These are phyloP conservation scores for Dasypolia templi DNA, from an alignment of 2,888 invertebrate genomes.

Conservation along the genomic window DNA sequence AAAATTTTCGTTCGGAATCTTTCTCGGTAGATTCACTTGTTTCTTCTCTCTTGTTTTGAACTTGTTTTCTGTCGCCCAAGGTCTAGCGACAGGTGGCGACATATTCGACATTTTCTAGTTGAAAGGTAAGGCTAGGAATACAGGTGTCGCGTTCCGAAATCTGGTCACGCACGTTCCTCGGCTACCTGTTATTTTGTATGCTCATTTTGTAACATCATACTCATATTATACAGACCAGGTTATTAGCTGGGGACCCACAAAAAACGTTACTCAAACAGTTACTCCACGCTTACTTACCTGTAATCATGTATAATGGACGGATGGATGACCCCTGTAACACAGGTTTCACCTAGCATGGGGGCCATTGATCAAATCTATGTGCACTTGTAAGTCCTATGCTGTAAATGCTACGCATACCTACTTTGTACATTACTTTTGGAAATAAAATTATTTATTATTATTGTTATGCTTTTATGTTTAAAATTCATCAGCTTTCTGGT, in stretches of 20 bases:
- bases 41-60: too few relatives aligned
- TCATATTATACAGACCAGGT: conserved; percentile 26
- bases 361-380: too few relatives aligned
- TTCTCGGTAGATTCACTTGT: conserved; percentile 24
- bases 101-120: conserved; percentile 53
- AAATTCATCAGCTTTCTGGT: conserved; percentile 7
- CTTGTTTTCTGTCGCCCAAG: conserved; percentile 16
- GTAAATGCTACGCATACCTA: too few relatives aligned
- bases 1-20: conserved; percentile 15
- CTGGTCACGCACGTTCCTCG: conserved; percentile 73
- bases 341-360: too few relatives aligned
- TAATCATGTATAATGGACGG: too few relatives aligned
- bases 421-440: too few relatives aligned
- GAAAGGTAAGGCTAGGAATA: conserved; percentile 41
- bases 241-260: conserved; percentile 21
- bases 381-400: too few relatives aligned
- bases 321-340: too few relatives aligned
- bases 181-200: conserved; percentile 40
- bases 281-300: too few relatives aligned
- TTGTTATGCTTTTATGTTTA: conserved; percentile 6
- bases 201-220: conserved; percentile 49
- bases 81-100: conserved; percentile 38
- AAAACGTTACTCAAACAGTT: conserved; percentile 38
- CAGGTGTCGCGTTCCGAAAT: conserved; percentile 67
- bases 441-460: too few relatives aligned